A percentile compares a stretch with the other conserved stretches of the same genome.
Conservation (phyloP, 2,888 invertebrate genomes). For the Holacanthella duospinosa region DNA sequence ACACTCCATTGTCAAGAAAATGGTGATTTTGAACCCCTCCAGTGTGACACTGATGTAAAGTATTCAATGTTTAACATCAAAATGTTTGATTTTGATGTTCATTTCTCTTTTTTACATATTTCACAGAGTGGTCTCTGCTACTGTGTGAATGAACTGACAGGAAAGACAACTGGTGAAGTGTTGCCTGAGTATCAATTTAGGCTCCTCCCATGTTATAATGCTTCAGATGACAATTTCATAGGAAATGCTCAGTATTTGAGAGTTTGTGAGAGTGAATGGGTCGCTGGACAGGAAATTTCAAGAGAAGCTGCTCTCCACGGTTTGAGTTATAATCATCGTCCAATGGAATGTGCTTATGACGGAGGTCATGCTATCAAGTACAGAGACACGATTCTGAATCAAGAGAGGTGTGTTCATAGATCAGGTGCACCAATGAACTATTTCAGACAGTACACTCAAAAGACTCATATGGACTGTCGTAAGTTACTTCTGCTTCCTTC, state of each 20-base stretch:
- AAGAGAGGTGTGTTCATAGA: slow-evolving; percentile 1
- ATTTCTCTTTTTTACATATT: too few relatives aligned
- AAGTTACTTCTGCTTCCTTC: slow-evolving; percentile 11
- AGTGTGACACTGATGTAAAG: slow-evolving; percentile 33
- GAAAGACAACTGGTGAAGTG: slow-evolving; percentile 25
- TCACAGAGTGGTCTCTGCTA: slow-evolving; percentile 35
- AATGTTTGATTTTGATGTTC: too few relatives aligned
- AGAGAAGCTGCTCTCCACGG: slow-evolving; percentile 28
- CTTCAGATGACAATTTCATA: slow-evolving; percentile 12
- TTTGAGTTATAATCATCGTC: slow-evolving; percentile 6
- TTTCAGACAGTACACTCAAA: not conserved
- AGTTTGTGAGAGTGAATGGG: slow-evolving; percentile 29
- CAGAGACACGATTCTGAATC: not conserved
- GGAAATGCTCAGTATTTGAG: slow-evolving; percentile 21
- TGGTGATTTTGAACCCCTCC: slow-evolving; percentile 36
- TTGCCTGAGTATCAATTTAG: slow-evolving; percentile 33
- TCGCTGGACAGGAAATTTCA: slow-evolving; percentile 13
- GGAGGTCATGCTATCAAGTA: slow-evolving; percentile 22
- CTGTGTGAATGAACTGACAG: slow-evolving; percentile 34
- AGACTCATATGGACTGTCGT: slow-evolving; percentile 21
- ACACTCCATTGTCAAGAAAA: slow-evolving; percentile 32
- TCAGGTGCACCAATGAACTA: not conserved
- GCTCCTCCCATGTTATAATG: slow-evolving; percentile 30
- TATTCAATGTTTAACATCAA: not conserved
- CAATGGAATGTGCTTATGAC: slow-evolving; percentile 17